Evolutionary conservation across 2,113 vertebrate genomes (phyloP).

Genomic region (Pelecanoides urinatrix): DNA sequence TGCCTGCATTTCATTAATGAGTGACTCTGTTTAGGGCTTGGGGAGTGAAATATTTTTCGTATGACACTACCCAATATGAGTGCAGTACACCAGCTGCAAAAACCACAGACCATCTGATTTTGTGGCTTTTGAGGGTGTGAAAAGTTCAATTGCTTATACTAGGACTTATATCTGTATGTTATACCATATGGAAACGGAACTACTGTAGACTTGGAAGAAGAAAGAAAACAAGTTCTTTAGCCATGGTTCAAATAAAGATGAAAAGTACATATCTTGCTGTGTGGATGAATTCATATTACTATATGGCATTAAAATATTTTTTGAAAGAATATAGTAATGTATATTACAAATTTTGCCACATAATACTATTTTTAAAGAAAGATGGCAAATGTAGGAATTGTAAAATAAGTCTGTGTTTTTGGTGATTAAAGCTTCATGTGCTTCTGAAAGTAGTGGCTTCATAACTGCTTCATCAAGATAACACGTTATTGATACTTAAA

Average conservation of each 20-base stretch:
- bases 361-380: not conserved
- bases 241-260: slow-evolving; percentile 69
- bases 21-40: slow-evolving; percentile 84
- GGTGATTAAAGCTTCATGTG: not conserved
- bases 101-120: slow-evolving; percentile 90
- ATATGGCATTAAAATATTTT: not conserved
- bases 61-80: slow-evolving; percentile 92
- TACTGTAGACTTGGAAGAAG: slow-evolving; percentile 78
- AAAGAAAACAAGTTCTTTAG: slow-evolving; percentile 70
- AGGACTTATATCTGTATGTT: slow-evolving; percentile 80
- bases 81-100: slow-evolving; percentile 90
- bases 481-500: not conserved
- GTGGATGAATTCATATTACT: not conserved
- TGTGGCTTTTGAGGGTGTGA: slow-evolving; percentile 93
- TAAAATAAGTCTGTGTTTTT: not conserved
- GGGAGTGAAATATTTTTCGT: slow-evolving; percentile 96
- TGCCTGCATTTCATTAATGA: slow-evolving; percentile 99
- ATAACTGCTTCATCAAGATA: not conserved
- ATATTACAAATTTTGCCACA: not conserved
- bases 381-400: not conserved
- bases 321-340: not conserved
- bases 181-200: slow-evolving; percentile 78
- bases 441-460: not conserved
- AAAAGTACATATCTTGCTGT: not conserved
- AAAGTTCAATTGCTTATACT: slow-evolving; percentile 95